Evolutionary conservation across 2,888 invertebrate genomes (phyloP).

Genomic region (Oscheius sp.): DNA sequence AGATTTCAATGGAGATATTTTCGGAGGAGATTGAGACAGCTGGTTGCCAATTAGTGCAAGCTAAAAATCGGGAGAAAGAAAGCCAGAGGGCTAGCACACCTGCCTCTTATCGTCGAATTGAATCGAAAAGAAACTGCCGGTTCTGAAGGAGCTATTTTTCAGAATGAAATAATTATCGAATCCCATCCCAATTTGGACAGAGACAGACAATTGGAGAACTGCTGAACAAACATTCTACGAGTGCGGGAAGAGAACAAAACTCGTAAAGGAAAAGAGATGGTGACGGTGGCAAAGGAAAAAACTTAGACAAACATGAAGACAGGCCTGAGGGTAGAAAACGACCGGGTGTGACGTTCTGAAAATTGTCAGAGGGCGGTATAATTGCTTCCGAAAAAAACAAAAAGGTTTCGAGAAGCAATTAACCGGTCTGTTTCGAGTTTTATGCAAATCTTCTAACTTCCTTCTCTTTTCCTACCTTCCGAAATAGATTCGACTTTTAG

Average conservation of each 20-base stretch:
- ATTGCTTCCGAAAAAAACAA: too few relatives aligned
- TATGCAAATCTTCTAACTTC: too few relatives aligned
- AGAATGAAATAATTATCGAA: background rate
- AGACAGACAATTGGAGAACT: background rate
- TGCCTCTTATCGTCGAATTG: background rate
- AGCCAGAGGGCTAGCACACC: background rate
- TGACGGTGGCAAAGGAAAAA: background rate
- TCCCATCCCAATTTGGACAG: background rate
- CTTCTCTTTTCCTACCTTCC: too few relatives aligned
- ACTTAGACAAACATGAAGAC: background rate
- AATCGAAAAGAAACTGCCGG: background rate
- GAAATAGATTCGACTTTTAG: too few relatives aligned
- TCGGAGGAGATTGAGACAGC: too few relatives aligned
- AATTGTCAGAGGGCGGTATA: too few relatives aligned
- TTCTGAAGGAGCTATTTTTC: background rate
- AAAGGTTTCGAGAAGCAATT: too few relatives aligned
- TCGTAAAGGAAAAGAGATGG: background rate
- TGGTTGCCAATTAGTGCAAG: too few relatives aligned
- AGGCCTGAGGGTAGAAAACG: background rate
- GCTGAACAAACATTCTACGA: conserved; percentile 1
- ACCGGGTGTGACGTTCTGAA: too few relatives aligned
- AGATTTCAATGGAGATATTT: too few relatives aligned
- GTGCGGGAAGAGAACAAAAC: background rate
- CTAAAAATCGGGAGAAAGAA: too few relatives aligned
- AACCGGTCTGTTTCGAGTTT: too few relatives aligned